These are phyloP conservation scores for Polypedilum vanderplanki DNA, from an alignment of 1,140 invertebrate genomes.

Conservation along the genomic window DNA sequence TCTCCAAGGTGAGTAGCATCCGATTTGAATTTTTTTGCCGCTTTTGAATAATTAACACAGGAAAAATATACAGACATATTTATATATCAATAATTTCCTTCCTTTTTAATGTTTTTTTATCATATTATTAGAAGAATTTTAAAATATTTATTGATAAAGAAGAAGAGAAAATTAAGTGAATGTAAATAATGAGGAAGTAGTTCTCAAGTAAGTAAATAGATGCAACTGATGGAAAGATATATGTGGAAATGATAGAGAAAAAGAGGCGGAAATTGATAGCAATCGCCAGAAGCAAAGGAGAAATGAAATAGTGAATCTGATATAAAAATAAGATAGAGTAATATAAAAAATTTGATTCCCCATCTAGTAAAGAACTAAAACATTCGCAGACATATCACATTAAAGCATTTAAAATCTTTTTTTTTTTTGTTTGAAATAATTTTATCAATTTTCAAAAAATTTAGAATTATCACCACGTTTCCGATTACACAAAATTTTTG, in stretches of 20 bases:
- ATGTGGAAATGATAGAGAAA: background rate
- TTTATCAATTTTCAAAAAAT: background rate
- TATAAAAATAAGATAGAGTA: background rate
- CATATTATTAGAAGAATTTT: background rate
- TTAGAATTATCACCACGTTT: background rate
- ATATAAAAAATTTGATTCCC: background rate
- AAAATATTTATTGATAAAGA: background rate
- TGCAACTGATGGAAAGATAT: background rate
- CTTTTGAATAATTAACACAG: conserved; percentile 30
- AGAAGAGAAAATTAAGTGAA: background rate
- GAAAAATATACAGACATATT: conserved; percentile 16
- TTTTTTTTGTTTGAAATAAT: background rate
- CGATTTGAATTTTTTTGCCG: conserved; percentile 32
- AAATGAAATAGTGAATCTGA: no score
- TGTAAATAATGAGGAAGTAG: conserved; percentile 12
- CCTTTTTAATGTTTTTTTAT: background rate
- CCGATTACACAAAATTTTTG: background rate
- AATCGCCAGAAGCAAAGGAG: no score
- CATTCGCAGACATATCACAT: background rate
- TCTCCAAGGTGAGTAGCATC: conserved; percentile 33
- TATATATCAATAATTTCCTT: conserved; percentile 14
- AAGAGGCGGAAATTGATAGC: no score
- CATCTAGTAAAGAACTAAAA: background rate
- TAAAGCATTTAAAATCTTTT: no score
- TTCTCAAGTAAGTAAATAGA: background rate